Base-by-base conservation (phyloP, 2,113 vertebrate genomes). In the Mus spicilegus region DNA sequence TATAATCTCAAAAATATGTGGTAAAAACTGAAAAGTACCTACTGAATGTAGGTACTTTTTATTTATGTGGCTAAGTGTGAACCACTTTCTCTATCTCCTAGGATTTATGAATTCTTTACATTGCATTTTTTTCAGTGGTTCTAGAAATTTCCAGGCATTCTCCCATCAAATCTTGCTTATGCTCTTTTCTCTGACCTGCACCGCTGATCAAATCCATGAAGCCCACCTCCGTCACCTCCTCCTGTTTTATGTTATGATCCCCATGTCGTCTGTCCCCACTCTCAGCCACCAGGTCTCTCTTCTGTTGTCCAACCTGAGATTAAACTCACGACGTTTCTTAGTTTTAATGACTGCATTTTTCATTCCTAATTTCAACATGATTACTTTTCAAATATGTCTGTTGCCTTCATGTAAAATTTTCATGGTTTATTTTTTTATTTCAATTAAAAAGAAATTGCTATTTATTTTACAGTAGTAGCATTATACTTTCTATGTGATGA, bases 341-440 rank as follows among this genome's bases (percentile, higher is more conserved):
- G 24, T 88, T 90, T 94, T 77, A 91, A 80, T 67, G 75, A 65
- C 17, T 89, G 5, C 28, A 72, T 89, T 91, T 80, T 89, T 97
- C 92, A 81, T 61, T 89, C 28, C 26, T 39, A 92, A 91, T 81
- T 95, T 72, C 77, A 88, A 36, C 33, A 87, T 63, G 61, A 88
- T 72, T 90, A 5, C 82, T 91, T 94, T 86, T 73, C 56, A 92
- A 75, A 87, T 70, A 11, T 63, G 30, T 22, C 16, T 42, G 0
- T 72, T 67, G 88, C 0, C 9, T 56, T 86, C 61, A n/a, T 10
- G 20, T 72, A 96, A 42, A 51, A 81, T 61, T 87, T 89, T 93
- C 69, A 88, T 85, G 11, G 70, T 72, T 85, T 39, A 6, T 3
- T 77, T 77, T 77, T 90, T 86, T 33, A 67, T 49, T 10, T 87